A percentile compares a stretch with the other conserved stretches of the same genome.
phyloP scores from a whole-genome alignment of 2,888 invertebrate species.

The Carabus problematicus region DNA sequence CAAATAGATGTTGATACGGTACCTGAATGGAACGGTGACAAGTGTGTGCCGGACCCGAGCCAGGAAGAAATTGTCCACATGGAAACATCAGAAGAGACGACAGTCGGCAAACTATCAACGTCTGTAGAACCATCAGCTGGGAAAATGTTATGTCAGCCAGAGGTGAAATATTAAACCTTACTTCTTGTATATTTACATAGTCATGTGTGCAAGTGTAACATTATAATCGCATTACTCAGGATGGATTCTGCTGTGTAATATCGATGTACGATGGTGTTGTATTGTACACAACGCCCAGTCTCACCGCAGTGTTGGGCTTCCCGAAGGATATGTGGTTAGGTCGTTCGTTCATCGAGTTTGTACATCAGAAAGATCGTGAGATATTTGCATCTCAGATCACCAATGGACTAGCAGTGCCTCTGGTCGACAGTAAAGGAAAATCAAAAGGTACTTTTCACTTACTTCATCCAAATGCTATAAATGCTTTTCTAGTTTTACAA shows the following conservation, averaged over 20 bases:
- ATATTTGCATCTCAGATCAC: slow-evolving; percentile 81
- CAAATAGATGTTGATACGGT: slow-evolving; percentile 46
- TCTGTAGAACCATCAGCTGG: slow-evolving; percentile 6
- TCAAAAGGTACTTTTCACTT: slow-evolving; percentile 49
- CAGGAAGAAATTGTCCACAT: slow-evolving; percentile 48
- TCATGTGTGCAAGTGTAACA: slow-evolving; percentile 2
- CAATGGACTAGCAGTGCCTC: slow-evolving; percentile 68
- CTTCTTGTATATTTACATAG: background rate
- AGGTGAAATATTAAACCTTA: slow-evolving; percentile 24
- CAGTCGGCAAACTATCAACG: slow-evolving; percentile 48
- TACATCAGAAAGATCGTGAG: slow-evolving; percentile 77
- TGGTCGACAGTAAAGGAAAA: slow-evolving; percentile 60
- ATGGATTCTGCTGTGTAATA: slow-evolving; percentile 79
- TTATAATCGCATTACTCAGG: slow-evolving; percentile 59
- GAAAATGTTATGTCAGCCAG: slow-evolving; percentile 26
- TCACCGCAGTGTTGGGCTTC: slow-evolving; percentile 76
- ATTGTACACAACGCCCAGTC: slow-evolving; percentile 74
- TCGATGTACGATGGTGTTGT: slow-evolving; percentile 86
- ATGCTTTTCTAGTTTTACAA: slow-evolving; percentile 58
- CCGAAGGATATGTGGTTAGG: slow-evolving; percentile 87
- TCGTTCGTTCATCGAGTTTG: slow-evolving; percentile 84
- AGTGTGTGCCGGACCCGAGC: slow-evolving; percentile 41
- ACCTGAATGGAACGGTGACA: slow-evolving; percentile 45
- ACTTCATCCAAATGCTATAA: slow-evolving; percentile 50
- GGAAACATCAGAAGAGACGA: slow-evolving; percentile 47